Evolutionary conservation across 2,113 vertebrate genomes (phyloP).

Genomic region (Gopherus evgoodei): DNA sequence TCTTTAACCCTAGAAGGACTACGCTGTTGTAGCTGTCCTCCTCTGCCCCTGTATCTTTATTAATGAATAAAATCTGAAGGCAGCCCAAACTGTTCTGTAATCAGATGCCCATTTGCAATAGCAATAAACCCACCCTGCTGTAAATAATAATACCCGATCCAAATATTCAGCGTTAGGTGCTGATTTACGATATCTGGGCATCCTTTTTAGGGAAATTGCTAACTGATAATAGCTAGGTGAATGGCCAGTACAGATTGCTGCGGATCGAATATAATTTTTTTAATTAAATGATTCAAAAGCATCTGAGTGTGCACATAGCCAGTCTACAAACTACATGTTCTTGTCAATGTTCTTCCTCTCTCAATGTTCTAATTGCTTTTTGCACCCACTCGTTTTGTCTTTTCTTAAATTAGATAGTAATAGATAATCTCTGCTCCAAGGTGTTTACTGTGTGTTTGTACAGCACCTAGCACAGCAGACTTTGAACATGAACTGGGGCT

Average conservation of each 20-base stretch:
- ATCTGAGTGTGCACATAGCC: accelerated
- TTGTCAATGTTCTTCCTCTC: neutral
- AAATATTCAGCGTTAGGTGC: constrained; percentile 70
- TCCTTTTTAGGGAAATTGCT: constrained; percentile 55
- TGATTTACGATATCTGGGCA: constrained; percentile 71
- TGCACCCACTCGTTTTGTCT: neutral
- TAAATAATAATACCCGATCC: constrained; percentile 69
- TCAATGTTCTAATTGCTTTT: neutral
- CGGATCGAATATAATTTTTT: constrained; percentile 22
- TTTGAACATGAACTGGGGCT: neutral
- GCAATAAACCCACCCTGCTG: constrained; percentile 64
- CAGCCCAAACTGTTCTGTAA: constrained; percentile 52
- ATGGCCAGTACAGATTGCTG: constrained; percentile 34
- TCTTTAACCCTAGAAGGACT: constrained; percentile 86
- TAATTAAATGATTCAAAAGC: constrained; percentile 3
- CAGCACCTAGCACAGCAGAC: neutral
- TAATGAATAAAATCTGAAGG: constrained; percentile 45
- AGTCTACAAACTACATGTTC: constrained; percentile 12
- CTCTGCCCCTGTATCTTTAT: constrained; percentile 28
- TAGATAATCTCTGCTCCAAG: too few relatives aligned
- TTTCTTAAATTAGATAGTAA: neutral
- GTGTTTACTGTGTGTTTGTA: neutral
- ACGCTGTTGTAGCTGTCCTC: constrained; percentile 53
- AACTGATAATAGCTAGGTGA: constrained; percentile 36
- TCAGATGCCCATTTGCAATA: constrained; percentile 67